phyloP scores from a whole-genome alignment of 1,140 invertebrate genomes.

The Temnothorax nylanderi region DNA sequence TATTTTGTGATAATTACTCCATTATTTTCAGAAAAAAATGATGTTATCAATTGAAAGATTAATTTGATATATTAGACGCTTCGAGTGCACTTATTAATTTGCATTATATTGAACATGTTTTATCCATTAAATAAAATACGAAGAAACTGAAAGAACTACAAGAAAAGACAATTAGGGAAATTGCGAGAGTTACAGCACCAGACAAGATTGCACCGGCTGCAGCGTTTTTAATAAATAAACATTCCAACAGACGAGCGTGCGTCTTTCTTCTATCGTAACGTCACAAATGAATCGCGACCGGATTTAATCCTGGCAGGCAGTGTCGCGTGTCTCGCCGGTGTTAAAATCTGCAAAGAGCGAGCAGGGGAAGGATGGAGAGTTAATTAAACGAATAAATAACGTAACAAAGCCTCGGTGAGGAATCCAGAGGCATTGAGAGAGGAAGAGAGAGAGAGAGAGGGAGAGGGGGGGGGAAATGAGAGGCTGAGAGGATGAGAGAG shows the following conservation, averaged over 20 bases:
- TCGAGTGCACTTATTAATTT: neutral
- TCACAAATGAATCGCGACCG: constrained; percentile 50
- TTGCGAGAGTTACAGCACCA: neutral
- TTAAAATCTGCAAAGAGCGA: constrained; percentile 76
- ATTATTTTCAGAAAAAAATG: neutral
- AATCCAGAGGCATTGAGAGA: constrained; percentile 25
- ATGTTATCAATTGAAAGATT: neutral
- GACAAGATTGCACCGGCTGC: neutral
- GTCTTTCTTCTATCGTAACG: constrained; percentile 8
- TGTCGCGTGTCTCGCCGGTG: constrained; percentile 76
- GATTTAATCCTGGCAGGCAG: constrained; percentile 71
- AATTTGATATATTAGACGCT: neutral
- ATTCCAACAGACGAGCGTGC: neutral
- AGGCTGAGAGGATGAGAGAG: constrained; percentile 10
- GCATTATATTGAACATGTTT: neutral
- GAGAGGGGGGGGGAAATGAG: neutral
- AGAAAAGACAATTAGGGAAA: neutral
- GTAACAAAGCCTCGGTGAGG: constrained; percentile 75
- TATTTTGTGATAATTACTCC: neutral
- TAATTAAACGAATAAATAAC: constrained; percentile 85
- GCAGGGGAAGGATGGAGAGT: constrained; percentile 73
- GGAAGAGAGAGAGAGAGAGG: neutral
- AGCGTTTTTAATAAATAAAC: constrained; percentile 55
- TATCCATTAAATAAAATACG: neutral
- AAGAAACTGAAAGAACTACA: neutral